Percentiles rank a stretch among this genome's conserved stretches.
phyloP scores from a whole-genome alignment of 2,888 invertebrate species.

The Apodemia hepburni region DNA sequence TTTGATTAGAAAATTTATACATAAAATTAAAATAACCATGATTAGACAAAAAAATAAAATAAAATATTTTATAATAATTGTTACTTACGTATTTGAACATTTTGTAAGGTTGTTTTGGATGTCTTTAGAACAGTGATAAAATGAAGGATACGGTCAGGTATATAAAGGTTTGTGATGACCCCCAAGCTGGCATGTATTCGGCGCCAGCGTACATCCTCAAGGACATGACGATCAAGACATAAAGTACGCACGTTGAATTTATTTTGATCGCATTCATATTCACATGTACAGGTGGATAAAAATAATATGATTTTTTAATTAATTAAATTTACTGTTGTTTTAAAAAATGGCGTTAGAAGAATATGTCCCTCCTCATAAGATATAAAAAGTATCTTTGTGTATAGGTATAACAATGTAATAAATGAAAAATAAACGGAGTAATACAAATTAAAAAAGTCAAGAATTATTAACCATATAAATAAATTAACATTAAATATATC shows the following conservation, averaged over 20 bases:
- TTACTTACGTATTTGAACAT: slow-evolving; percentile 78
- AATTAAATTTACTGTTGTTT: not conserved
- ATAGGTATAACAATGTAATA: too few relatives aligned
- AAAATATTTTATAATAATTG: too few relatives aligned
- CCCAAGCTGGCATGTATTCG: slow-evolving; percentile 60
- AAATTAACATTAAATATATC: too few relatives aligned
- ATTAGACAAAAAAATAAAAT: slow-evolving; percentile 12
- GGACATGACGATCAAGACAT: slow-evolving; percentile 42
- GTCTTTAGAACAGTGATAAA: slow-evolving; percentile 54
- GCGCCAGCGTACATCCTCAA: slow-evolving; percentile 50
- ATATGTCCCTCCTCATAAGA: too few relatives aligned
- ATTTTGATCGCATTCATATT: slow-evolving; percentile 37
- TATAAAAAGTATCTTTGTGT: too few relatives aligned
- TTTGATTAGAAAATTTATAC: not conserved
- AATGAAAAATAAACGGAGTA: too few relatives aligned
- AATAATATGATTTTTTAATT: not conserved
- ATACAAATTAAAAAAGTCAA: too few relatives aligned
- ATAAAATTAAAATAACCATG: not conserved
- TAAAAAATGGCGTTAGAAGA: too few relatives aligned
- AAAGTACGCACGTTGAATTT: slow-evolving; percentile 56
- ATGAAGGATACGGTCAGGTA: slow-evolving; percentile 47
- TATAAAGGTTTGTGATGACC: slow-evolving; percentile 66
- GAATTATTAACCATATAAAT: too few relatives aligned
- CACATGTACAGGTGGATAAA: slow-evolving; percentile 46
- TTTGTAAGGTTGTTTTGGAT: slow-evolving; percentile 50